These are phyloP conservation scores for Marcusenius ussheri DNA, from an alignment of 2,113 vertebrate species.

Conservation along the genomic window DNA sequence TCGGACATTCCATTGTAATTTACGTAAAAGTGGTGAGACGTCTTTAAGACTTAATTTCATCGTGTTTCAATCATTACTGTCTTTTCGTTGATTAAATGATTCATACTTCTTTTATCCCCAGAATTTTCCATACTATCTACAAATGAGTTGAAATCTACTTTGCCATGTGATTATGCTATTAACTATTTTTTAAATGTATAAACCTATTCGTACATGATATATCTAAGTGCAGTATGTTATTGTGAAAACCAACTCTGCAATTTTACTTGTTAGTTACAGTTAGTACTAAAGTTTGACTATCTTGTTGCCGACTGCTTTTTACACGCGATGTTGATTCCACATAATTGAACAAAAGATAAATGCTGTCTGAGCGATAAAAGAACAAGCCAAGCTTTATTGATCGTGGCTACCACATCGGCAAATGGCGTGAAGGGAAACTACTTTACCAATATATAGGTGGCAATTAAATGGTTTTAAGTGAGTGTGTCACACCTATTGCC, in stretches of 20 bases:
- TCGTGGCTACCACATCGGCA: conserved; percentile 45
- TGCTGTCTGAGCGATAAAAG: conserved; percentile 39
- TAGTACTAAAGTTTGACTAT: conserved; percentile 30
- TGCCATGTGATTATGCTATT: neutral
- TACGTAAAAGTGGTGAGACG: neutral
- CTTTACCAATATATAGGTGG: conserved; percentile 24
- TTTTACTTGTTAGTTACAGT: conserved; percentile 17
- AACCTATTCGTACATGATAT: neutral
- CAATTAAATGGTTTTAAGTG: conserved; percentile 34
- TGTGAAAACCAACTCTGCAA: conserved; percentile 20
- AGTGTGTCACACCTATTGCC: conserved; percentile 40
- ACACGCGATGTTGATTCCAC: conserved; percentile 46
- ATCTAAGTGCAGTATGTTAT: neutral
- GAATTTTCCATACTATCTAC: neutral
- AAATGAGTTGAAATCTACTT: neutral
- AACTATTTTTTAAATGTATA: neutral
- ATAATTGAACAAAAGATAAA: conserved; percentile 39
- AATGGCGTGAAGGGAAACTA: conserved; percentile 48
- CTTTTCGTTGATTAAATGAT: neutral
- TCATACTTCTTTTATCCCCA: neutral
- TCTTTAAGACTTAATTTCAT: neutral
- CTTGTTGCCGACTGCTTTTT: conserved; percentile 34
- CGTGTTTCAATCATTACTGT: neutral
- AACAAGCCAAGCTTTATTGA: conserved; percentile 42
- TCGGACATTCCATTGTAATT: neutral